These are phyloP conservation scores for Cebidichthys violaceus DNA, from an alignment of 2,113 vertebrate genomes.

Conservation along the genomic window DNA sequence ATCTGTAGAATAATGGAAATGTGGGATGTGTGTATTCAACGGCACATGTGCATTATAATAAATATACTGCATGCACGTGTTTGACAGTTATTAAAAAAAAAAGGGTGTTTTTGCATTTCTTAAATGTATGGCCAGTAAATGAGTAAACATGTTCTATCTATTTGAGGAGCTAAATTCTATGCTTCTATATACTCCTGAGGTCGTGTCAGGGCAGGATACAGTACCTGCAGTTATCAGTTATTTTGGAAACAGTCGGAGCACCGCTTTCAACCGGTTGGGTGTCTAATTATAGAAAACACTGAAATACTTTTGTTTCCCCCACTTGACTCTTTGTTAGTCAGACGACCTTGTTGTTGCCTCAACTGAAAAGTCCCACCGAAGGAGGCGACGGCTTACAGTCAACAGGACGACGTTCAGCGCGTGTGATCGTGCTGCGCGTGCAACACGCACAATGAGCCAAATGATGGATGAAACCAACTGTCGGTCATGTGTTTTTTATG, in stretches of 20 bases:
- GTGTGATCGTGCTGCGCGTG: conserved; percentile 8
- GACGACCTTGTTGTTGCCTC: conserved; percentile 4
- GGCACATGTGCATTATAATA: not conserved
- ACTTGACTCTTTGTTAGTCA: not conserved
- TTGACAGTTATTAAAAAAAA: not conserved
- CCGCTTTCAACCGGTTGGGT: not conserved
- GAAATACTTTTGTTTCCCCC: not conserved
- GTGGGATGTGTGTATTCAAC: not conserved
- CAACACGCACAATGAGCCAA: not conserved
- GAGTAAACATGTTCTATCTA: not conserved
- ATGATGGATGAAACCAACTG: not conserved
- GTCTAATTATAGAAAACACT: not conserved
- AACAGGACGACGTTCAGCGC: conserved; percentile 15
- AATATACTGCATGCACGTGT: not conserved
- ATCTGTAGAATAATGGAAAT: not conserved
- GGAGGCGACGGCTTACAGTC: conserved; percentile 30
- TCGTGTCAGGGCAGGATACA: no score
- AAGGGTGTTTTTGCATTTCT: not conserved
- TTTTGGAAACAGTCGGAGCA: conserved; percentile 32
- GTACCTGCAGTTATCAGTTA: not conserved
- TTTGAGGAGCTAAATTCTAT: not conserved
- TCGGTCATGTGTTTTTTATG: not conserved
- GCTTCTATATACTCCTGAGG: not conserved
- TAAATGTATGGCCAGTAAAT: not conserved
- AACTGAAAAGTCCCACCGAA: not conserved